Conservation (phyloP, 2,888 invertebrate genomes). For the Meteorus cinctellus region DNA sequence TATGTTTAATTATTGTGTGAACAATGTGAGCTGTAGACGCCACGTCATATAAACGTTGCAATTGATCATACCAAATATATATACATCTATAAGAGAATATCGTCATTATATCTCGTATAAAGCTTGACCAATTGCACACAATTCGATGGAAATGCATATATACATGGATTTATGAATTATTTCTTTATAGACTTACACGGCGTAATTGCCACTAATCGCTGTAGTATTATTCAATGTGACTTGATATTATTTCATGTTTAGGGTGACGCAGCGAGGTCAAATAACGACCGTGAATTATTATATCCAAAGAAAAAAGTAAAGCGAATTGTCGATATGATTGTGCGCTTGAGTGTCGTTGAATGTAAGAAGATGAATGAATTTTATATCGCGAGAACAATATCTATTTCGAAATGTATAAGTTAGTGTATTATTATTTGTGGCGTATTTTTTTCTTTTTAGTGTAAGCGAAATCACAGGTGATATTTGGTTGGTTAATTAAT, state of each 20-base stretch:
- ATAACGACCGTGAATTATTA: conserved; percentile 29
- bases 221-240: conserved; percentile 7
- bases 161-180: background rate
- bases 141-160: background rate
- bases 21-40: conserved; percentile 12
- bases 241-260: conserved; percentile 21
- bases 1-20: background rate
- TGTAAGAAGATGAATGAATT: too few relatives aligned
- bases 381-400: too few relatives aligned
- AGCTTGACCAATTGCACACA: conserved; percentile 11
- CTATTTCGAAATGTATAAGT: too few relatives aligned
- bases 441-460: too few relatives aligned
- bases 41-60: conserved; percentile 11
- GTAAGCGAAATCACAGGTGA: too few relatives aligned
- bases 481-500: too few relatives aligned
- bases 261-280: conserved; percentile 2
- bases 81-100: background rate
- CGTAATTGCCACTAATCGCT: conserved; percentile 4
- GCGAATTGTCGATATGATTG: too few relatives aligned
- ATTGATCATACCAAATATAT: conserved; percentile 14
- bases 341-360: too few relatives aligned
- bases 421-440: too few relatives aligned
- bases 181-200: background rate
- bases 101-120: conserved; percentile 2
- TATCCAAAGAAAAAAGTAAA: background rate